Conservation (phyloP, 2,797 vertebrate genomes). For the Megaceryle alcyon region DNA sequence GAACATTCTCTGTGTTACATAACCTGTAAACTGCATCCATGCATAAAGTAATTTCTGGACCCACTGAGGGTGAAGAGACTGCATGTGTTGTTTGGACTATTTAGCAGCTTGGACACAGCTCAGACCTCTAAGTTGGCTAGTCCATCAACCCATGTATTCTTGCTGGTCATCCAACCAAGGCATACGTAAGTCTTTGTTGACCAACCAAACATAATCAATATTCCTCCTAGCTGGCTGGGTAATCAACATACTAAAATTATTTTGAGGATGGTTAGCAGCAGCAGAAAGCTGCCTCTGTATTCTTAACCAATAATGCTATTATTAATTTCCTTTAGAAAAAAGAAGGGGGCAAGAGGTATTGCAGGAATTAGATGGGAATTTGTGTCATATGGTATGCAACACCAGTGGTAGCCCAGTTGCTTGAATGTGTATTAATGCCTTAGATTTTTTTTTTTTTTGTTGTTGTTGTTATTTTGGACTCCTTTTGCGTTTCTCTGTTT, state of each 20-base stretch:
- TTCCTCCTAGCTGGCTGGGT: background rate
- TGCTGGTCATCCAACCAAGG: background rate
- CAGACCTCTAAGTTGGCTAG: background rate
- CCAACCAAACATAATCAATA: background rate
- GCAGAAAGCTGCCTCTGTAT: background rate
- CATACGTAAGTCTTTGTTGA: fast-evolving
- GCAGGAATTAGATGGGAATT: background rate
- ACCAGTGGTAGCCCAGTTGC: background rate
- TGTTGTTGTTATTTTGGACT: background rate
- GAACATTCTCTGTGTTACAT: background rate
- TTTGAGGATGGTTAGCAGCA: background rate
- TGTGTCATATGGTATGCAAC: background rate
- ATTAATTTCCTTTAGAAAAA: background rate
- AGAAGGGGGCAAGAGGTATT: background rate
- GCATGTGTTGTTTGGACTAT: background rate
- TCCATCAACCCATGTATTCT: background rate
- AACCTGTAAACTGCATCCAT: background rate
- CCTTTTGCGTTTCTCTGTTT: background rate
- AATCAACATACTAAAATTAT: background rate
- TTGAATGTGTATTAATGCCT: background rate
- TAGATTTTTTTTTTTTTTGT: background rate
- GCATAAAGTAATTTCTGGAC: background rate
- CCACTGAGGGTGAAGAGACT: background rate
- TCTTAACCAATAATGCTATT: background rate
- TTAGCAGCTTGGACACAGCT: background rate